A percentile compares a stretch with the other conserved stretches of the same genome.
Evolutionary conservation across 2,888 invertebrate genomes (phyloP).

Genomic region (Monoplex corrugatus): DNA sequence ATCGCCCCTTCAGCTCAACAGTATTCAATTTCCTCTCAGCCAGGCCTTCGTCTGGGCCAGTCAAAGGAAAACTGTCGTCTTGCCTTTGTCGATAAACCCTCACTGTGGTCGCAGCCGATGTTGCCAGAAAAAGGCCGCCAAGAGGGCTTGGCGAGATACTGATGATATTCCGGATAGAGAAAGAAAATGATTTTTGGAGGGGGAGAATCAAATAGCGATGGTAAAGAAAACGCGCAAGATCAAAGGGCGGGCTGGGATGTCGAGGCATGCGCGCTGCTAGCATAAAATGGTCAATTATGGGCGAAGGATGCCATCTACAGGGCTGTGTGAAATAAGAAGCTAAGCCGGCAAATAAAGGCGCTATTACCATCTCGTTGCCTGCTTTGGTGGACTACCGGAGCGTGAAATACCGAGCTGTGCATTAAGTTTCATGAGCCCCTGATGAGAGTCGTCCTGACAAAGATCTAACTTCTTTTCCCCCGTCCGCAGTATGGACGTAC

Average conservation of each 20-base stretch:
- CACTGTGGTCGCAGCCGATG: background rate
- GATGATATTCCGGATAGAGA: conserved; percentile 20
- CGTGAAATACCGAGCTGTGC: conserved; percentile 32
- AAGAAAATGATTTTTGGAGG: background rate
- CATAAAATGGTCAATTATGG: conserved; percentile 2
- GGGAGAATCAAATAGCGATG: background rate
- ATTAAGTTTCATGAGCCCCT: conserved; percentile 31
- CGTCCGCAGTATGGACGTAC: too few relatives aligned
- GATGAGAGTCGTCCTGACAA: conserved; percentile 7
- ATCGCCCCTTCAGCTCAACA: background rate
- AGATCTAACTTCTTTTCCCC: background rate
- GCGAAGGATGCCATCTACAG: background rate
- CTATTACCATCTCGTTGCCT: conserved; percentile 5
- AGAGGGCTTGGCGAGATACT: background rate
- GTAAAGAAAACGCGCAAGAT: background rate
- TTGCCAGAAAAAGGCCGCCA: background rate
- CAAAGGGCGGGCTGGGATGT: conserved; percentile 20
- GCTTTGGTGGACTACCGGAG: background rate
- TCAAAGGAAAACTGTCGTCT: background rate
- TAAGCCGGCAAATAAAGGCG: conserved; percentile 31
- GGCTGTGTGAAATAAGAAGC: conserved; percentile 32
- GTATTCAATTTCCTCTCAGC: conserved; percentile 32
- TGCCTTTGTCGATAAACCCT: background rate
- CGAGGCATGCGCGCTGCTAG: background rate
- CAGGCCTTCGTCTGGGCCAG: background rate